Evolutionary conservation across 2,888 invertebrate genomes (phyloP), one percentile per base, ranked within the genome.

Genomic region (Drosophila colorata): DNA sequence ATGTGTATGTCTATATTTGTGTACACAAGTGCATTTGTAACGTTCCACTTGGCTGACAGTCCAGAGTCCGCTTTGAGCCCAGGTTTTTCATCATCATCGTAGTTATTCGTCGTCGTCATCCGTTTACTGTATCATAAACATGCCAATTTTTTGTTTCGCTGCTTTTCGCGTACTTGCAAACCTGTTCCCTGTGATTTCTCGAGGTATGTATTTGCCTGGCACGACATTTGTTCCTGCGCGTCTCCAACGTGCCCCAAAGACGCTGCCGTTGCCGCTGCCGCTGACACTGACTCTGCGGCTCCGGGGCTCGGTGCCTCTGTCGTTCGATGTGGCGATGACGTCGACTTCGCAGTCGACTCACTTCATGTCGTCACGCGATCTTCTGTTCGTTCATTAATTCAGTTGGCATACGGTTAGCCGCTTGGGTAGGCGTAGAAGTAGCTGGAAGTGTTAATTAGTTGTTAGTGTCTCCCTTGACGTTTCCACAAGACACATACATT

Each of bases 301-400:
- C 52, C 43, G 20, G 9, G 41, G 33, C 53, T 41, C 63, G 51
- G 69, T 53, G 49, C 25, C 63, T 33, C 13, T 33, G 13, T 33
- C 31, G 38, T 68, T 61, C 47, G 56, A 59, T 57, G 69, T 77
- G 66, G 69, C 58, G 44, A 55, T 69, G 66, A 47, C 38, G 56
- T 43, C 52, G 51, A 14, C 71, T 72, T 37, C 56, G 43, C 40
- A 41, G 51, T 57, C 68, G 69, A 67, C 71, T 64, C 75, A 68
- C 86, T 83, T 88, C 88, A 83, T 83, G 83, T 83, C 85, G 89
- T 85, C 85, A 85, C 89, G 85, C 85, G 80, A 85, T 81, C 88
- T 74, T 78, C 68, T 86, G 79, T 85, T 74, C 83, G 76, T 85
- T 88, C 89, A 85, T 85, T 84, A 88, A 84, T 84, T 87, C 85